Conservation (phyloP, 1,140 invertebrate genomes). For the Agrypnia vestita region DNA sequence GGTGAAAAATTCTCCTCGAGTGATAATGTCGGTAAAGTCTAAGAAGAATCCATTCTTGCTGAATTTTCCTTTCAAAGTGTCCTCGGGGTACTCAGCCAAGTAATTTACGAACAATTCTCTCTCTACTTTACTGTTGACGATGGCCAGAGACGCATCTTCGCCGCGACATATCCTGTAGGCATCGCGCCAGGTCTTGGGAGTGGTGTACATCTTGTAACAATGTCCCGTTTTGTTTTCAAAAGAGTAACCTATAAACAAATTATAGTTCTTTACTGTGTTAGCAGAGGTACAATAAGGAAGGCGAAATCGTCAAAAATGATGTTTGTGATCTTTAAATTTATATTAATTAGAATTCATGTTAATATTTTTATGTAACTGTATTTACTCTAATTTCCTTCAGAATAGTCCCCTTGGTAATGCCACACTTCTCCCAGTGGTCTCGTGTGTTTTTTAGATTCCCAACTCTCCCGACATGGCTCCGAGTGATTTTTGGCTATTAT, state of each 20-base stretch:
- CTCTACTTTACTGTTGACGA: neutral
- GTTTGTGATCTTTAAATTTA: too few species aligned
- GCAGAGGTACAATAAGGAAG: too few species aligned
- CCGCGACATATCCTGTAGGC: neutral
- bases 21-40: neutral
- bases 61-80: neutral
- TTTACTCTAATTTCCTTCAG: too few species aligned
- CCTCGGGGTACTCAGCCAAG: neutral
- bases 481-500: too few species aligned
- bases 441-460: too few species aligned
- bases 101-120: neutral
- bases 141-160: neutral
- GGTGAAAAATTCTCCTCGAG: neutral
- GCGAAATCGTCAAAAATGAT: too few species aligned
- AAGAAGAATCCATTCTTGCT: neutral
- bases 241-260: constrained; percentile 3
- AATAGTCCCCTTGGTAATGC: too few species aligned
- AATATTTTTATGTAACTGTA: too few species aligned
- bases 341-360: too few species aligned
- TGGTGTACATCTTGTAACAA: constrained; percentile 14
- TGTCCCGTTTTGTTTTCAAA: too few species aligned
- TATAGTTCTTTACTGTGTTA: neutral
- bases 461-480: too few species aligned
- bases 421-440: too few species aligned
- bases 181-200: neutral